Percentiles rank a stretch among this genome's conserved stretches.
These are phyloP conservation scores for Carposina sasakii DNA, from an alignment of 1,140 invertebrate species.

Conservation along the genomic window DNA sequence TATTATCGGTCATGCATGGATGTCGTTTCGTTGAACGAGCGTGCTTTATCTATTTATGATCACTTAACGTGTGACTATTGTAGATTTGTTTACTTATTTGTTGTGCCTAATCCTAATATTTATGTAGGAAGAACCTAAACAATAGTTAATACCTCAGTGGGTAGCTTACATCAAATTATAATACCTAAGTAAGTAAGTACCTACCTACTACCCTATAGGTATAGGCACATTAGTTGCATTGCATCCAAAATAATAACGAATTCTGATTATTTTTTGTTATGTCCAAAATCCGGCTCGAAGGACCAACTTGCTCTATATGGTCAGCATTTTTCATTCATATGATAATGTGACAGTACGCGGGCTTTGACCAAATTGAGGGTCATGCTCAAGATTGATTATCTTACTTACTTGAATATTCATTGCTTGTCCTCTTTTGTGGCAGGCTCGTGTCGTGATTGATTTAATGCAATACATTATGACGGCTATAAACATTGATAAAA, in stretches of 20 bases:
- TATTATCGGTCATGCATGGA: conserved; percentile 40
- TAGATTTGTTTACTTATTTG: no score
- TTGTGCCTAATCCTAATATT: no score
- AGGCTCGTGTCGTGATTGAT: conserved; percentile 30
- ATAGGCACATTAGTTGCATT: no score
- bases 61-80: no score
- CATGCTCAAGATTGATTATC: conserved; percentile 26
- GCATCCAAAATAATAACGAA: no score
- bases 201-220: no score
- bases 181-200: no score
- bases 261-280: no score
- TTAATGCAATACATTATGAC: background rate
- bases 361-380: conserved; percentile 31
- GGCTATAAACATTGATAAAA: background rate
- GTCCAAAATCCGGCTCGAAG: conserved; percentile 8
- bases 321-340: no score
- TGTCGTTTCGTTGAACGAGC: conserved; percentile 19
- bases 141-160: no score
- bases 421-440: conserved; percentile 22
- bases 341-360: background rate
- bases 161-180: no score
- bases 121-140: no score
- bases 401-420: conserved; percentile 32
- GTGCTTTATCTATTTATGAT: conserved; percentile 23
- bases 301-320: conserved; percentile 6